Evolutionary conservation across 2,888 invertebrate genomes (phyloP), one percentile per base, ranked within the genome.

Genomic region (Sipha maydis): DNA sequence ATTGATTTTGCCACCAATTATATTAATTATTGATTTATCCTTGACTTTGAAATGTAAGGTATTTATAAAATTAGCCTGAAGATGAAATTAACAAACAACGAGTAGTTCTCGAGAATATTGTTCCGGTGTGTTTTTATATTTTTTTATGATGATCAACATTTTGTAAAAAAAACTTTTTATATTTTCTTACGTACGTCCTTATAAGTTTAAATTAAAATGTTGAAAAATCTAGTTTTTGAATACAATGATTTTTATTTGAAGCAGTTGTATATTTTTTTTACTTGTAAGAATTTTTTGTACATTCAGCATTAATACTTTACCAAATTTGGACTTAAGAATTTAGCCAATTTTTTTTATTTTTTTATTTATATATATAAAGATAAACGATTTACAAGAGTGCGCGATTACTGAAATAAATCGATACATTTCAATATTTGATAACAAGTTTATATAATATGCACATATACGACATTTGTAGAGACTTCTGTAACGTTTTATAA

Each of bases 21-120:
- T 54, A 54, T 41, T 19, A 0, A 28, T 75, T 28, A 28, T 61
- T 21, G 19, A 38, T 84, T 75, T 56, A 75, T 28, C 75, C 75
- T 84, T 84, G 84, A 75, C 84, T 76, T 84, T 76, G 84, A 84
- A 67, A 75, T 61, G 41, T 28, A 19, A 21, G 73, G 34, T 73
- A 73, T 73, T 73, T 34, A 38, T 21, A 8, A 21, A 34, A 31
- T 73, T 21, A 4, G 73, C 31, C 34, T 38, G 21, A 73, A 34
- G 34, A 73, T 21, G 34, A 73, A 73, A 61, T 48, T 0, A 25
- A 61, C 25, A 61, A 61, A 79, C 19, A 56, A 4, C 19, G 21
- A 1, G 17, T 25, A 61, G 17, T 38, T 17, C n/a, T 80, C 19
- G 3, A 80, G 38, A 79, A 56, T 34, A 69, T n/a, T 8, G n/a